Conservation (phyloP, 2,797 vertebrate species). For the Cynodonichthys magdalenae region DNA sequence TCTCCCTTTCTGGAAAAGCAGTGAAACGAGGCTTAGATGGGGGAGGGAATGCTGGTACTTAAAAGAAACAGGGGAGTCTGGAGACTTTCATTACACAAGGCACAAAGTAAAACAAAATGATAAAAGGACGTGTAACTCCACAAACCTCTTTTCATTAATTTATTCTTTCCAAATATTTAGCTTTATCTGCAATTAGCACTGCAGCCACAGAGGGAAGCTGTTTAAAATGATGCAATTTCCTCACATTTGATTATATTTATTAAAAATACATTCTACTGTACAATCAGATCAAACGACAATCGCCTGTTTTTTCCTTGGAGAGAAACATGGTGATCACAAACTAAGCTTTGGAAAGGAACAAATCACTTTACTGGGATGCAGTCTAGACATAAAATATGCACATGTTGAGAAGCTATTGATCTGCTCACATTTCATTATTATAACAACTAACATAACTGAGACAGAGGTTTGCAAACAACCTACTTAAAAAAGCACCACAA, state of each 20-base stretch:
- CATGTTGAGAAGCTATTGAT: constrained; percentile 48
- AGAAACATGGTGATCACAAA: constrained; percentile 1
- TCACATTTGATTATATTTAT: constrained; percentile 26
- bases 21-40: constrained; percentile 49
- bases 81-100: constrained; percentile 55
- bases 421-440: constrained; percentile 58
- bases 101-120: constrained; percentile 58
- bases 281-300: constrained; percentile 22
- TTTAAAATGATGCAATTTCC: constrained; percentile 44
- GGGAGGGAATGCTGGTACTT: constrained; percentile 37
- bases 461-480: constrained; percentile 8
- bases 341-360: neutral
- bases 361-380: neutral
- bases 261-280: constrained; percentile 8
- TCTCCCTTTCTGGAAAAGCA: constrained; percentile 63
- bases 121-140: constrained; percentile 38
- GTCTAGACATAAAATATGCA: constrained; percentile 25
- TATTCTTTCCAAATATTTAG: constrained; percentile 74
- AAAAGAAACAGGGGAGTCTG: constrained; percentile 35
- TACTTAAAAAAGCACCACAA: constrained; percentile 29
- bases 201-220: constrained; percentile 55
- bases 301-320: constrained; percentile 4
- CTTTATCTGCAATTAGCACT: constrained; percentile 71
- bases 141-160: constrained; percentile 38
- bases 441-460: constrained; percentile 18